phyloP scores from a whole-genome alignment of 2,113 vertebrate species.

The Chrysochloris asiatica region DNA sequence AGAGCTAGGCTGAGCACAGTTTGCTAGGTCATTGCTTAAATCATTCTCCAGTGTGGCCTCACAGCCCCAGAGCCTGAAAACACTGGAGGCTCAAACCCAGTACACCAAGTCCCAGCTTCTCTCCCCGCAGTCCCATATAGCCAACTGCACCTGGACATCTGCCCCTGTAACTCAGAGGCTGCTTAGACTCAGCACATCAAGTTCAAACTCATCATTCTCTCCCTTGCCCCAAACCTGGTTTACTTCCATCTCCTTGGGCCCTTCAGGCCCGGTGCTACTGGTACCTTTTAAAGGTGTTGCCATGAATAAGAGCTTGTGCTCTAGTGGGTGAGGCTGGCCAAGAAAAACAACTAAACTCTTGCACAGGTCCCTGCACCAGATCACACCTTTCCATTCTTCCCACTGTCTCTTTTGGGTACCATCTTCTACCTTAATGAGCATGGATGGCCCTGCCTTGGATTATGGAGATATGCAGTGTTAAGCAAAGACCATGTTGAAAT shows the following conservation, averaged over 20 bases:
- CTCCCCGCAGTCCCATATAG: background rate
- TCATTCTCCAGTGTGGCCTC: background rate
- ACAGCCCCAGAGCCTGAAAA: background rate
- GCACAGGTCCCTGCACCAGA: background rate
- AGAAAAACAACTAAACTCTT: background rate
- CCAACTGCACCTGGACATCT: background rate
- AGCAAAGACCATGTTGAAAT: background rate
- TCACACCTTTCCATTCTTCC: background rate
- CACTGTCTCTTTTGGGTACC: background rate
- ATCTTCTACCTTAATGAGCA: too few species aligned
- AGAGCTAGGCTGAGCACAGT: background rate
- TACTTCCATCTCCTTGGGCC: background rate
- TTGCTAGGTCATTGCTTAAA: background rate
- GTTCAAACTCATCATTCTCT: background rate
- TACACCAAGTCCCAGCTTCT: background rate
- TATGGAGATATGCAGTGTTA: background rate
- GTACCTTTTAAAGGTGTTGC: background rate
- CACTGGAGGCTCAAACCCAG: background rate
- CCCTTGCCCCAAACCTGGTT: background rate
- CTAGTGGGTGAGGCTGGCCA: background rate
- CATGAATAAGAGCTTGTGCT: background rate
- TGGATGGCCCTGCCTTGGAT: background rate
- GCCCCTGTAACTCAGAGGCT: background rate
- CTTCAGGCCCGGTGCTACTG: background rate
- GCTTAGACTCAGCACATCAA: background rate